Evolutionary conservation across 1,140 invertebrate genomes (phyloP).

Genomic region (Holcopasites calliopsidis): DNA sequence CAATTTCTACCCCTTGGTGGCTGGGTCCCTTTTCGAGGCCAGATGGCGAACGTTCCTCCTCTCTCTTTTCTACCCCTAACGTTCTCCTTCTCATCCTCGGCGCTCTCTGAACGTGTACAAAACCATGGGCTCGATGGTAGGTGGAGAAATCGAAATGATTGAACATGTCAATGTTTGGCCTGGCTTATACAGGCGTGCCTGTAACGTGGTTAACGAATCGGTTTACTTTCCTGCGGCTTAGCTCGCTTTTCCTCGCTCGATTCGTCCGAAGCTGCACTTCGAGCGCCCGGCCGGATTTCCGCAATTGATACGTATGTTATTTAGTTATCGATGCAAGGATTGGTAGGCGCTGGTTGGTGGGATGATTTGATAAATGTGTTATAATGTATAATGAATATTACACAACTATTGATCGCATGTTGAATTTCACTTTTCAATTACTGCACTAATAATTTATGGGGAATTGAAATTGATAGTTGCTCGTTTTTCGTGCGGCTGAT

Average conservation of each 20-base stretch:
- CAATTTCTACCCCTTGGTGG: slow-evolving; percentile 74
- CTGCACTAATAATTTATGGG: too few relatives aligned
- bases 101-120: slow-evolving; percentile 18
- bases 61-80: not conserved
- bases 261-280: slow-evolving; percentile 2
- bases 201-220: slow-evolving; percentile 74
- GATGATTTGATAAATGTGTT: too few relatives aligned
- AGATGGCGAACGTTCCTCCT: slow-evolving; percentile 72
- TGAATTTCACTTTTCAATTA: too few relatives aligned
- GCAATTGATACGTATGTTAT: not conserved
- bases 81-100: not conserved
- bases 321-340: not conserved
- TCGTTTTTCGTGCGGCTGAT: too few relatives aligned
- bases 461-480: too few relatives aligned
- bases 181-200: slow-evolving; percentile 69
- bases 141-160: slow-evolving; percentile 76
- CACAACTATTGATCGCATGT: too few relatives aligned
- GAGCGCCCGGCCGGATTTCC: not conserved
- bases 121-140: slow-evolving; percentile 42
- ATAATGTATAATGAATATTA: too few relatives aligned
- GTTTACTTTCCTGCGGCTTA: slow-evolving; percentile 64
- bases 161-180: slow-evolving; percentile 80
- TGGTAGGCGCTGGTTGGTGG: not conserved
- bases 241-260: slow-evolving; percentile 39
- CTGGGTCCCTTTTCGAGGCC: slow-evolving; percentile 61